Conservation (phyloP, 2,888 invertebrate species). For the Bellardia pandia region DNA sequence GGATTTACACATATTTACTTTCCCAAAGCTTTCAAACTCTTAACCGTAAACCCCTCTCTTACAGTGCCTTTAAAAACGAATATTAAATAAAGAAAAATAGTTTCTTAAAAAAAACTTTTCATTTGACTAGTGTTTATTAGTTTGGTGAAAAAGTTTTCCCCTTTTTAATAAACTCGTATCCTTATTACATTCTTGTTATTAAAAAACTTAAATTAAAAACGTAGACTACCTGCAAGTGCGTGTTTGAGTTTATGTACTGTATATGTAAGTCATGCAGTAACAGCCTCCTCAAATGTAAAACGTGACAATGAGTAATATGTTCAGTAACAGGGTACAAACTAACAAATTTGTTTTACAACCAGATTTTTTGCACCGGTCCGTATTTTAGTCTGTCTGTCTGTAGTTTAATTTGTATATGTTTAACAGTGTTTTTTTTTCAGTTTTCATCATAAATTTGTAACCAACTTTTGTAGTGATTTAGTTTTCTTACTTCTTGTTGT, state of each 20-base stretch:
- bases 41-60: neutral
- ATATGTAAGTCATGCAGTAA: neutral
- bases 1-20: too few relatives aligned
- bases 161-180: slow-evolving; percentile 3
- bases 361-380: neutral
- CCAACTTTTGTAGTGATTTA: slow-evolving; percentile 27
- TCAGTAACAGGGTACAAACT: slow-evolving; percentile 13
- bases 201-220: slow-evolving; percentile 12
- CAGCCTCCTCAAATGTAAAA: slow-evolving; percentile 14
- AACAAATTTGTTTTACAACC: slow-evolving; percentile 38
- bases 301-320: slow-evolving; percentile 37
- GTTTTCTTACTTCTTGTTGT: neutral
- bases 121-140: neutral
- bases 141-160: neutral
- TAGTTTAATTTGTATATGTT: slow-evolving; percentile 43
- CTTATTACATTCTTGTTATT: neutral
- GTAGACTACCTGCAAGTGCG: neutral
- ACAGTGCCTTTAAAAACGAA: neutral
- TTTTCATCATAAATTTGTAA: slow-evolving; percentile 49
- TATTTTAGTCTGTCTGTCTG: neutral
- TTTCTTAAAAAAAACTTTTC: neutral
- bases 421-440: slow-evolving; percentile 23
- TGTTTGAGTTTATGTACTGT: neutral
- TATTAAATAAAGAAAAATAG: neutral
- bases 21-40: too few relatives aligned